Conservation (phyloP, 2,888 invertebrate species). For the Leptopterna dolabrata region DNA sequence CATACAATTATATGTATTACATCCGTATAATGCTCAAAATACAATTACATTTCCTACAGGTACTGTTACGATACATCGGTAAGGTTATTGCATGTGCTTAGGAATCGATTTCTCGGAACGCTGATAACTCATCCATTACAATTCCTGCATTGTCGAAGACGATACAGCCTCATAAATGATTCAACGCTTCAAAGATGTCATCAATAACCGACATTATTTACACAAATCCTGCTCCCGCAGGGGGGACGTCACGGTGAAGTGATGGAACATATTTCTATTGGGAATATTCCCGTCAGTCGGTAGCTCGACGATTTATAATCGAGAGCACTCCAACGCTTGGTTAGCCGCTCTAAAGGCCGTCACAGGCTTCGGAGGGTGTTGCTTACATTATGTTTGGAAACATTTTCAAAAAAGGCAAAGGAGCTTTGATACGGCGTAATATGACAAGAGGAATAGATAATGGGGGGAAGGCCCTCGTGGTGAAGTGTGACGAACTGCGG, state of each 20-base stretch:
- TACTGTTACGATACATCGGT: too few species aligned
- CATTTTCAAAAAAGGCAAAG: conserved; percentile 1
- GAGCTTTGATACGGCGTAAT: conserved; percentile 6
- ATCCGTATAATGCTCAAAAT: too few species aligned
- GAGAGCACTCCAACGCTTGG: not conserved
- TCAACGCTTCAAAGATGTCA: not conserved
- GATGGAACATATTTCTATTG: not conserved
- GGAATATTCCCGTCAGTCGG: not conserved
- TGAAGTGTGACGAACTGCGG: not conserved
- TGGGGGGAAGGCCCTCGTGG: not conserved
- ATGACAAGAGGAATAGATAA: conserved; percentile 14
- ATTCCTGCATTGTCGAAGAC: too few species aligned
- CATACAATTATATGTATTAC: too few species aligned
- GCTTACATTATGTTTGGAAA: conserved; percentile 14
- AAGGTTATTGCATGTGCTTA: too few species aligned
- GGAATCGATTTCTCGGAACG: too few species aligned
- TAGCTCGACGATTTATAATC: not conserved
- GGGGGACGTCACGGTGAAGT: not conserved
- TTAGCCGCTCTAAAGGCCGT: not conserved
- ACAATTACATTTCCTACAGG: too few species aligned
- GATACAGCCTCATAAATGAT: not conserved
- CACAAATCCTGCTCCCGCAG: not conserved
- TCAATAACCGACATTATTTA: not conserved
- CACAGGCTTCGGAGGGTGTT: not conserved
- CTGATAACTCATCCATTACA: too few species aligned